A percentile compares a stretch with the other conserved stretches of the same genome.
Evolutionary conservation across 1,140 invertebrate species (phyloP).

Genomic region (Apis mellifera): Amel_HAv3.1 CM009939.2:3488501-3489000

Average conservation of each 20-base stretch:
- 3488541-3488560: constrained; percentile 51
- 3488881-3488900: constrained; percentile 58
- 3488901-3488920: constrained; percentile 58
- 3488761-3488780: constrained; percentile 63
- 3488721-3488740: constrained; percentile 27
- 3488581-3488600: constrained; percentile 65
- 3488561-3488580: constrained; percentile 64
- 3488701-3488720: background rate
- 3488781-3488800: constrained; percentile 63
- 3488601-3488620: constrained; percentile 31
- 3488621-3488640: constrained; percentile 60
- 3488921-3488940: constrained; percentile 32
- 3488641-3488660: constrained; percentile 45
- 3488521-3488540: constrained; percentile 40
- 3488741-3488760: constrained; percentile 60
- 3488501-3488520: background rate
- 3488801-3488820: constrained; percentile 45
- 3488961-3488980: background rate
- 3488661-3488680: constrained; percentile 63
- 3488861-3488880: constrained; percentile 50
- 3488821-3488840: constrained; percentile 61
- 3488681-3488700: constrained; percentile 68
- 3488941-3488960: constrained; percentile 6
- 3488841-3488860: constrained; percentile 54
- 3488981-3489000: too few species aligned